A percentile compares a stretch with the other conserved stretches of the same genome.
Conservation (phyloP, 2,888 invertebrate genomes). For the Ferdinandea cuprea region DNA sequence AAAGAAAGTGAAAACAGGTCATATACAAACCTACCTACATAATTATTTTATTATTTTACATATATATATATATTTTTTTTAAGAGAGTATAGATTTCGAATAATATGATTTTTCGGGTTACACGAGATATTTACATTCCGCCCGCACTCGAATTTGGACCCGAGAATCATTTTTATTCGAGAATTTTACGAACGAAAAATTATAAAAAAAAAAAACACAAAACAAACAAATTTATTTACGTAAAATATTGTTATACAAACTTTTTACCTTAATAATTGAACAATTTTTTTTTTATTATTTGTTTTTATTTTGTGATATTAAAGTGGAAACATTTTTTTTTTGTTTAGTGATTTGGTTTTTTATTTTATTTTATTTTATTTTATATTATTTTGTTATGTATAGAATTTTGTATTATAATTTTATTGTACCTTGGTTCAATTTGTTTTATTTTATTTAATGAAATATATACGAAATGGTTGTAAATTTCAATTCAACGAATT, state of each 20-base stretch:
- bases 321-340: slow-evolving; percentile 2
- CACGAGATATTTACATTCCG: slow-evolving; percentile 46
- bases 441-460: slow-evolving; percentile 1
- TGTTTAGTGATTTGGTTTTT: slow-evolving; percentile 1
- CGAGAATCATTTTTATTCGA: slow-evolving; percentile 63
- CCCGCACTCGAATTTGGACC: slow-evolving; percentile 49
- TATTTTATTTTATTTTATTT: slow-evolving; percentile 1
- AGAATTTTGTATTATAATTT: neutral
- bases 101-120: slow-evolving; percentile 57
- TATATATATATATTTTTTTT: slow-evolving; percentile 46
- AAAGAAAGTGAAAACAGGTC: slow-evolving; percentile 1
- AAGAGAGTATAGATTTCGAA: slow-evolving; percentile 73
- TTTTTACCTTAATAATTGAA: slow-evolving; percentile 9
- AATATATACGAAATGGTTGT: neutral
- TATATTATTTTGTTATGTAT: slow-evolving; percentile 7
- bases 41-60: no score
- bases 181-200: slow-evolving; percentile 57
- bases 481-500: slow-evolving; percentile 23
- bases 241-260: slow-evolving; percentile 7
- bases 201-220: slow-evolving; percentile 19
- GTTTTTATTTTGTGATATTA: slow-evolving; percentile 38
- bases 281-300: neutral
- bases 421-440: neutral
- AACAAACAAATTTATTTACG: slow-evolving; percentile 23
- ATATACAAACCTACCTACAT: neutral